Percentiles rank a stretch among this genome's conserved stretches.
Conservation (phyloP, 1,140 invertebrate genomes). For the Drosophila azteca region DNA sequence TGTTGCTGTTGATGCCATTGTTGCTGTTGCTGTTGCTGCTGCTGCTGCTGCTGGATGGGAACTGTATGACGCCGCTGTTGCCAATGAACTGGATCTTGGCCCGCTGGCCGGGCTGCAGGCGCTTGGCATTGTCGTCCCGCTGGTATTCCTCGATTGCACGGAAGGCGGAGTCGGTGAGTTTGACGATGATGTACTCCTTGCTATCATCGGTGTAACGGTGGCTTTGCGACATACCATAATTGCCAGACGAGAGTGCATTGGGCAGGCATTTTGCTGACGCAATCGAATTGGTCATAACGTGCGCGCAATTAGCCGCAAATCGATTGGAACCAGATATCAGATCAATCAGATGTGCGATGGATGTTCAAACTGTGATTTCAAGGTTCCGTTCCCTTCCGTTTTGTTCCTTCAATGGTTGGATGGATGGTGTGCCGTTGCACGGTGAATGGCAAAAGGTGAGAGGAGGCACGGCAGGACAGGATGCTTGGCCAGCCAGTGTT, state of each 20-base stretch:
- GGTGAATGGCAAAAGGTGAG: not conserved
- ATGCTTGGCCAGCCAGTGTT: conserved; percentile 29
- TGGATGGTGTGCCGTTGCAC: not conserved
- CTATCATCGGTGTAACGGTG: conserved; percentile 89
- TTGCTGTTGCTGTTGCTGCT: conserved; percentile 39
- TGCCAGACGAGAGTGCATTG: conserved; percentile 92
- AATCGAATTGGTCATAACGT: conserved; percentile 85
- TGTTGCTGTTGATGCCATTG: conserved; percentile 34
- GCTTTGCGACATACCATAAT: conserved; percentile 97
- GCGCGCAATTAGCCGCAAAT: conserved; percentile 58
- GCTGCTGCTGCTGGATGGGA: conserved; percentile 76
- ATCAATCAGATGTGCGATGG: not conserved
- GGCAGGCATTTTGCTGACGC: conserved; percentile 91
- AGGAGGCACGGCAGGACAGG: too few species aligned
- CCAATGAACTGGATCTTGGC: conserved; percentile 76
- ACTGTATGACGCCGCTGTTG: conserved; percentile 75
- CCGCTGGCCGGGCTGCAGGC: conserved; percentile 86
- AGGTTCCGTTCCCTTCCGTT: too few species aligned
- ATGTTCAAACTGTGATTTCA: conserved; percentile 1
- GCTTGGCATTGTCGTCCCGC: conserved; percentile 86
- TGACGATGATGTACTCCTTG: conserved; percentile 96
- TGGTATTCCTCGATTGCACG: conserved; percentile 95
- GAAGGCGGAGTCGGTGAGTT: conserved; percentile 96
- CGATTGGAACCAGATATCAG: conserved; percentile 32
- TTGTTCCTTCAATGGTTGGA: not conserved